phyloP scores from a whole-genome alignment of 2,797 vertebrate genomes.

The Rhadinocentrus ornatus region DNA sequence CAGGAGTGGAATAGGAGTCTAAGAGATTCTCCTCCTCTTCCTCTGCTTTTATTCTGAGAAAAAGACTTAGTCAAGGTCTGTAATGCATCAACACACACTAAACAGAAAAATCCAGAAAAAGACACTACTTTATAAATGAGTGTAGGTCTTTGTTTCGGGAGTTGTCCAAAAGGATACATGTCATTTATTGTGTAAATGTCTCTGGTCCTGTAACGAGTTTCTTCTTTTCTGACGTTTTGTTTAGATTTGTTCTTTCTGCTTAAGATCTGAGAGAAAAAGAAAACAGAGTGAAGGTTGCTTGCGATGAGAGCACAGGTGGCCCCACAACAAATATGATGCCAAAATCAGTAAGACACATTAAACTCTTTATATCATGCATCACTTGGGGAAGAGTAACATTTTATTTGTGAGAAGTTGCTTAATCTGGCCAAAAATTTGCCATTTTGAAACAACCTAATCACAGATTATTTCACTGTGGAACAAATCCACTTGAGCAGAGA shows the following conservation, averaged over 20 bases:
- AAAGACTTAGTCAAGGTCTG: slow-evolving; percentile 58
- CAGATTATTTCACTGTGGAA: not conserved
- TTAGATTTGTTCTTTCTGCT: slow-evolving; percentile 74
- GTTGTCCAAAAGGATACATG: slow-evolving; percentile 83
- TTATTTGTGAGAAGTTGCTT: not conserved
- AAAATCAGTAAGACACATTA: not conserved
- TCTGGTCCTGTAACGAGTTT: slow-evolving; percentile 60
- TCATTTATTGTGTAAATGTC: slow-evolving; percentile 82
- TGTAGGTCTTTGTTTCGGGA: not conserved
- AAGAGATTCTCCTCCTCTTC: slow-evolving; percentile 90
- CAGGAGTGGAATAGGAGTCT: slow-evolving; percentile 89
- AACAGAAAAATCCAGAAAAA: not conserved
- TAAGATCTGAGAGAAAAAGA: slow-evolving; percentile 71
- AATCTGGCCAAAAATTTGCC: not conserved
- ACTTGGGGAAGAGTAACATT: not conserved
- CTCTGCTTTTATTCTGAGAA: slow-evolving; percentile 86
- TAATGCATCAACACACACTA: not conserved
- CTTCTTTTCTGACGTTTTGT: slow-evolving; percentile 65
- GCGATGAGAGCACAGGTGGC: not conserved
- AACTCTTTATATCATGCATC: not conserved
- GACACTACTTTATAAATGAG: not conserved
- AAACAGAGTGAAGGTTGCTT: not conserved
- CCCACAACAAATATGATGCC: not conserved
- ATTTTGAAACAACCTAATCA: not conserved
- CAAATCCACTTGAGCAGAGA: not conserved